Base-by-base conservation (phyloP, 1,140 invertebrate genomes). In the Trichogramma pretiosum region DNA sequence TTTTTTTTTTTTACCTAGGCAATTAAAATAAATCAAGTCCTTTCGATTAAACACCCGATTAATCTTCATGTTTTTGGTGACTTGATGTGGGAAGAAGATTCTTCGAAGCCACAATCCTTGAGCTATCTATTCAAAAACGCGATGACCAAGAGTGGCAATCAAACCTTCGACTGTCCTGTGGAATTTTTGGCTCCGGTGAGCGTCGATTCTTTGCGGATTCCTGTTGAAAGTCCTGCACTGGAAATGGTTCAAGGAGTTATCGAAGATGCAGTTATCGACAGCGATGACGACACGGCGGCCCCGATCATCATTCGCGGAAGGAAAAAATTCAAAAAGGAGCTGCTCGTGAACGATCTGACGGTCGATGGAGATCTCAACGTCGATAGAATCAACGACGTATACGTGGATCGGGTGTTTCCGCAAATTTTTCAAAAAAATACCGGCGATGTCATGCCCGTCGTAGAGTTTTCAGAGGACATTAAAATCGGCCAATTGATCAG, bases 371-470 rank as follows among this genome's bases (percentile, higher is more conserved):
- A 58, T 11, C 35, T 62, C 1, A 19, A 55, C 10, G 52, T 61
- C 5, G 14, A 36, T n/a, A 36, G 10, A 0, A 36, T 66, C 11
- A 64, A 64, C n/a, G 36, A 48, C 7, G 13, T 57, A 13, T 21
- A 60, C 34, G 42, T 67, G 32, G 23, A 56, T n/a, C 18, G 56
- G 32, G 47, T 66, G 9, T 61, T 58, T 33, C 35, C 46, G 11
- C 51, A 59, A 13, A 48, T 60, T 10, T 57, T 54, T 3, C 51
- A 46, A 4, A 64, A 56, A 44, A 37, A 59, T 33, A 44, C 43
- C n/a, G 46, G 60, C 3, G 43, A 54, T 13, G 46, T 19, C 10
- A 48, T 65, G n/a, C 24, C 30, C 17, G 14, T 36, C 9, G 46
- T 58, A 23, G 55, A 45, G 1, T 60, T 67, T 30, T 43, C 42